Evolutionary conservation across 2,888 invertebrate genomes (phyloP).

Genomic region (Mythimna pallens): DNA sequence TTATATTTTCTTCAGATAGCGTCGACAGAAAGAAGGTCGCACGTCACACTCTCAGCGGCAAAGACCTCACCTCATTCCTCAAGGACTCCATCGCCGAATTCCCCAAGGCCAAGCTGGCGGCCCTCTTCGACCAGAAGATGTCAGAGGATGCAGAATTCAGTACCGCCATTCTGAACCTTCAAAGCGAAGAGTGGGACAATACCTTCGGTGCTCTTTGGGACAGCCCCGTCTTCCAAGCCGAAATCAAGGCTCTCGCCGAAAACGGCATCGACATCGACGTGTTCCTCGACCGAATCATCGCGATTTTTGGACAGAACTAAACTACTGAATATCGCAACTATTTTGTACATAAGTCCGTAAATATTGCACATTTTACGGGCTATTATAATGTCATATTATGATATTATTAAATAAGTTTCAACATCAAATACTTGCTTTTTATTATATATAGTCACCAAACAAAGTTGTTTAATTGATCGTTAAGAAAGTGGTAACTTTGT

Average conservation of each 20-base stretch:
- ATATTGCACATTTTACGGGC: slow-evolving; percentile 2
- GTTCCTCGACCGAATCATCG: slow-evolving; percentile 72
- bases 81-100: slow-evolving; percentile 71
- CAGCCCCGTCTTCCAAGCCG: slow-evolving; percentile 76
- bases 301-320: slow-evolving; percentile 80
- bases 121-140: slow-evolving; percentile 80
- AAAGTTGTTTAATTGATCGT: slow-evolving; percentile 19
- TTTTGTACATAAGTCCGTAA: slow-evolving; percentile 9
- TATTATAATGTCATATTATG: slow-evolving; percentile 9
- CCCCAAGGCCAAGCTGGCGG: slow-evolving; percentile 78
- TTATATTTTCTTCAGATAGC: slow-evolving; percentile 54
- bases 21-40: slow-evolving; percentile 33
- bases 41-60: slow-evolving; percentile 72
- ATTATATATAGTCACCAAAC: slow-evolving; percentile 9
- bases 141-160: slow-evolving; percentile 79
- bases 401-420: slow-evolving; percentile 19
- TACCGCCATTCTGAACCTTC: slow-evolving; percentile 77
- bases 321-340: background rate
- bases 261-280: slow-evolving; percentile 76
- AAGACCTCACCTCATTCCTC: slow-evolving; percentile 73
- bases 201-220: slow-evolving; percentile 75
- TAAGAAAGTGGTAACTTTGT: slow-evolving; percentile 19
- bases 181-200: slow-evolving; percentile 77
- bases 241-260: slow-evolving; percentile 71
- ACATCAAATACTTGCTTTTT: background rate